Evolutionary conservation across 2,888 invertebrate species (phyloP), one percentile per base, ranked within the genome.

Genomic region (Epistrophe grossulariae): DNA sequence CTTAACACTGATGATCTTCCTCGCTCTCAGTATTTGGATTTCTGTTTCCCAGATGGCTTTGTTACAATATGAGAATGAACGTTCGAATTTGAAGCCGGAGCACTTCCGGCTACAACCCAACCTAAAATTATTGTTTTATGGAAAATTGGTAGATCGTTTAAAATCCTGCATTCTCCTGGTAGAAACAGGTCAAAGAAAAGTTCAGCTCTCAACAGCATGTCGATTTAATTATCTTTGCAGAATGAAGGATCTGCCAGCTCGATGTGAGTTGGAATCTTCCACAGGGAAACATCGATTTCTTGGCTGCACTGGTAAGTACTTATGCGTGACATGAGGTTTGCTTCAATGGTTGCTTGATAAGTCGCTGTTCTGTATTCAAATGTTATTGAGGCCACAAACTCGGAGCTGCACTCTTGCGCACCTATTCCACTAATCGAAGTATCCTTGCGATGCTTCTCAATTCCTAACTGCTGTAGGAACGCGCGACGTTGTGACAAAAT

Each of bases 1-100:
- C 13, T 17, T 79, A 64, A 15, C 79, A 79, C 28, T 64, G 50
- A 8, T 52, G 55, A 28, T 71, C 64, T 15, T 71, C 62, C 13
- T 43, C 35, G 45, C 50, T 62, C 31, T 59, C 35, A 13, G 35
- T 78, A 6, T 62, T 70, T 45, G 50, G 19, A 3, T 50, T 19
- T 50, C 50, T 19, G 50, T 19, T 19, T 50, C 19, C 17, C 17
- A 50, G 50, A 50, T 19, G 17, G 50, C 9, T 19, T 50, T 50
- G 50, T 19, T 9, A 17, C 50, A 10, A 45, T 45, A 45, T 45
- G 43, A 6, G n/a, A 45, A 45, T 45, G 43, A n/a, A n/a, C 15
- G 13, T 45, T 50, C 9, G 50, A 50, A 50, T 50, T 50, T 19
- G 50, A 50, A 50, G 50, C 50, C 19, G 50, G 19, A 50, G 19